Base-by-base conservation (phyloP, 2,888 invertebrate species). In the Loripinus fragilis region DNA sequence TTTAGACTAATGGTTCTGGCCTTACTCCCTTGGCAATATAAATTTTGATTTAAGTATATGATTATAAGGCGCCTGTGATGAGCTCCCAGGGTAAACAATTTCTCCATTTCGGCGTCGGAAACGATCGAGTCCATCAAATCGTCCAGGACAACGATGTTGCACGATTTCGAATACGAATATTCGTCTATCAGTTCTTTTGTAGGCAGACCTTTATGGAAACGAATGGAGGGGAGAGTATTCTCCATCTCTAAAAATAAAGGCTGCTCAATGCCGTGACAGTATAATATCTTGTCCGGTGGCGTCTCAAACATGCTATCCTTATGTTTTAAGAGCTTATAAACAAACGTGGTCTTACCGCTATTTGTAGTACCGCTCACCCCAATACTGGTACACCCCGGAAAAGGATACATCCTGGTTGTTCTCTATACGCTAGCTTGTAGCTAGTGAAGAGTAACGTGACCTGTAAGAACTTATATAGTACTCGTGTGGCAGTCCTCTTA, bases 281-380 rank as follows among this genome's bases (percentile, higher is more conserved):
- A 50, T 8, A 50, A 20, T 8, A 50, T 50, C n/a, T 50, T 50
- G n/a, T 20, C 50, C 12, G 50, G 50, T 7, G 50, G 5, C n/a
- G 20, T n/a, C n/a, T 50, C 50, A 50, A 50, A 50, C 50, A 50
- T 50, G 23, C 7, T n/a, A 20, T 50, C 20, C n/a, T 50, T 50
- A 50, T 50, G 23, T 50, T 50, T 50, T 20, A 50, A 50, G n/a
- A 50, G 50, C n/a, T 50, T 50, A n/a, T 50, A 50, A n/a, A 50
- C 50, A 50, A 50, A 50, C 7, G 50, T 50, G 12, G 50, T 50
- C 50, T 50, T 50, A 50, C 50, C 50, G 50, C 50, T 50, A 50
- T 8, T 12, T 50, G 50, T n/a, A 8, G 50, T 50, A 7, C 50
- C 50, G n/a, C 12, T 50, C n/a, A 50, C 50, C 50, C 12, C 8